Base-by-base conservation (phyloP, 2,797 vertebrate genomes). In the Sciurus carolinensis region DNA sequence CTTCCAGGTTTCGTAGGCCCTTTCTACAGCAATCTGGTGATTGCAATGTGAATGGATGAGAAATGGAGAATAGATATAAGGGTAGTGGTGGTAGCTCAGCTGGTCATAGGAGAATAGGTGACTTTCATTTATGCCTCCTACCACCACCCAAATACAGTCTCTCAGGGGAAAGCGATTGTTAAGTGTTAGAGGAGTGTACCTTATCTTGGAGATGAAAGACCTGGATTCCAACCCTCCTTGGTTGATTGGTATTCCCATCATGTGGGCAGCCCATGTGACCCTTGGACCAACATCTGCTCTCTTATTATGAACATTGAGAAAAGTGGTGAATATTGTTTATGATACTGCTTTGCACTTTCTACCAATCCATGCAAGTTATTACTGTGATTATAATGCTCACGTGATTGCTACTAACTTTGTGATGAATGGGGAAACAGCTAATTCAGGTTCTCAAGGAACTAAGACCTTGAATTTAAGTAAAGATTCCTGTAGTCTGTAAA, bases 31-130 rank as follows among this genome's bases (percentile, higher is more conserved):
- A 81, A 28, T 50, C 75, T 72, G 33, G 87, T 8, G 2, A 73
- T 62, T 44, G 50, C 18, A 42, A 33, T 15, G 5, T 81, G 83
- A 79, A 71, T 9, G 79, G 17, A 42, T 57, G 22, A 72, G 57
- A 73, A 54, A 50, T n/a, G 71, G 97, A 15, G 26, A 59, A 69
- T 71, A 72, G 76, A 57, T 1, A 52, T 50, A 67, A 42, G 47
- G 2, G 15, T 4, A 52, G 33, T 0, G 0, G 12, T 52, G 15
- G n/a, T 18, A 69, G 72, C 57, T 62, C 13, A 33, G 5, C 0
- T 42, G 18, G 20, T 69, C 30, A 39, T 2, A 42, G 66, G 50
- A 15, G 24, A 91, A 50, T 4, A 66, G 24, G 7, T 17, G 36
- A 2, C 5, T 94, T 91, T 92, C 17, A 36, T 73, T 83, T 33